Conservation (phyloP, 1,140 invertebrate species). For the Acromyrmex charruanus region DNA sequence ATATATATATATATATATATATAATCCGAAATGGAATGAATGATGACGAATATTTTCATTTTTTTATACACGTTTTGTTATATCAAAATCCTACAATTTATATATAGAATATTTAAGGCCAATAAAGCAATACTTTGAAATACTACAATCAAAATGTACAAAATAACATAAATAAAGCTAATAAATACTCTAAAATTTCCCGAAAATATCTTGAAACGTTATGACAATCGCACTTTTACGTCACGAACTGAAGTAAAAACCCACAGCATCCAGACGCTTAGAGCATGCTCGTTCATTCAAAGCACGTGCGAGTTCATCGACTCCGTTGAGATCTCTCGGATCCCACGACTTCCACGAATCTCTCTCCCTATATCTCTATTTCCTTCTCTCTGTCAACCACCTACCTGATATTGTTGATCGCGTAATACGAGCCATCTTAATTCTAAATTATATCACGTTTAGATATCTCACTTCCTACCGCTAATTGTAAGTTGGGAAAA, state of each 20-base stretch:
- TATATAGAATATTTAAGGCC: too few species aligned
- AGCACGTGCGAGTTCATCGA: slow-evolving; percentile 58
- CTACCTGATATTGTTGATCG: slow-evolving; percentile 48
- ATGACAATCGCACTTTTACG: slow-evolving; percentile 25
- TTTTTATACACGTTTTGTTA: background rate
- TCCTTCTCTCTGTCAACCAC: background rate
- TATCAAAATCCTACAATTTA: background rate
- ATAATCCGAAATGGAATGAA: background rate
- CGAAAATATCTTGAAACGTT: background rate
- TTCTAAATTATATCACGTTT: slow-evolving; percentile 7
- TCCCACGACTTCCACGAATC: background rate
- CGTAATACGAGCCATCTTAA: slow-evolving; percentile 41
- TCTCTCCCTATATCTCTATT: background rate
- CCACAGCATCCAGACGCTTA: slow-evolving; percentile 13
- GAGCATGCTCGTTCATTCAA: slow-evolving; percentile 30
- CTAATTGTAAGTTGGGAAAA: slow-evolving; percentile 58
- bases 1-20: too few species aligned
- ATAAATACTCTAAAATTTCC: slow-evolving; percentile 12
- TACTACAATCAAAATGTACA: background rate
- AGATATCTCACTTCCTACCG: slow-evolving; percentile 2
- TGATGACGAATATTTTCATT: background rate
- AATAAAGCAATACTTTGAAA: background rate
- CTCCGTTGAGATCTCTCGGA: slow-evolving; percentile 31
- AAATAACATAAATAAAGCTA: background rate
- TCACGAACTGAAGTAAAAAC: slow-evolving; percentile 1